Evolutionary conservation across 2,888 invertebrate species (phyloP), one percentile per base, ranked within the genome.

Genomic region (Drosophila paracracens): DNA sequence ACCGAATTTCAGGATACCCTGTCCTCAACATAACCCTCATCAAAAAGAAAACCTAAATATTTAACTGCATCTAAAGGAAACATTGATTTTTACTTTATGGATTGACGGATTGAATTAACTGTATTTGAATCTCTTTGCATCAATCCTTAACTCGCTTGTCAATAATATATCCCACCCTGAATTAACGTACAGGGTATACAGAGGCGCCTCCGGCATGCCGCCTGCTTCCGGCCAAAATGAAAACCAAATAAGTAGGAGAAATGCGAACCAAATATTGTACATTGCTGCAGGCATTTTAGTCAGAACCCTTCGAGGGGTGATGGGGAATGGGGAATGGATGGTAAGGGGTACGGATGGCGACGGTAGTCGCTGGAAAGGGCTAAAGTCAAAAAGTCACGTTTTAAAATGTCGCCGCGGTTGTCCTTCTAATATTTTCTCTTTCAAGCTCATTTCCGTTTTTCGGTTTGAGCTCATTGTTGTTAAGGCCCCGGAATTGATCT

Each of bases 341-440:
- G 16, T 0, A 8, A 52, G 21, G 13, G 4, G 13, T 31, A 35
- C 10, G 25, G 0, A 3, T 31, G 16, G 29, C 7, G 2, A 1
- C n/a, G 33, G 16, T 2, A 43, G 46, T 53, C 40, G 18, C 29
- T 46, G 59, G 18, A 36, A 50, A 62, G 63, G 46, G 53, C 52
- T 46, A 64, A 69, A 63, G 81, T 59, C 65, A 65, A 70, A 74
- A 76, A 80, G 75, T 80, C 83, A 83, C 80, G 84, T 84, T 84
- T 77, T 73, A 87, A 83, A 66, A 76, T 88, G 82, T 81, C 82
- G 74, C 74, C 88, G 88, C 79, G 88, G 85, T 82, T 75, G 72
- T 76, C 70, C 65, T 74, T 74, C 59, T 75, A 69, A 75, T 76
- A 76, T 84, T 84, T 72, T 76, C 25, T 40, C 68, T 81, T 66